These are phyloP conservation scores for Oncorhynchus kisutch DNA, from an alignment of 2,113 vertebrate species.

Conservation along the genomic window DNA sequence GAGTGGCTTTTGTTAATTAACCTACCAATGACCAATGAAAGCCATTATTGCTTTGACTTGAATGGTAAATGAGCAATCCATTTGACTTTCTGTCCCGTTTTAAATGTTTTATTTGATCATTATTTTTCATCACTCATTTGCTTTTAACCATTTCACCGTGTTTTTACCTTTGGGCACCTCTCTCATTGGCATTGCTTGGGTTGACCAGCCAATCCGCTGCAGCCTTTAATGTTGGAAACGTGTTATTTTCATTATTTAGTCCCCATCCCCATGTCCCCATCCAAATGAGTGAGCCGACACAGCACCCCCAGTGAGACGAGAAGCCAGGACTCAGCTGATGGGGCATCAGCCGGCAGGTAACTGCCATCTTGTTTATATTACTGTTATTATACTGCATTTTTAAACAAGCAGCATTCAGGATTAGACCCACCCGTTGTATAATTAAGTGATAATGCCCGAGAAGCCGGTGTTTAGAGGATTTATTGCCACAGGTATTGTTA, in stretches of 20 bases:
- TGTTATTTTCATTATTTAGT: conserved; percentile 91
- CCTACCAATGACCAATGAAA: background rate
- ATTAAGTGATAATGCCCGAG: too few species aligned
- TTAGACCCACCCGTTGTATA: too few species aligned
- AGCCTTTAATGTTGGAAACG: conserved; percentile 82
- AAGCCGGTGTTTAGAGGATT: too few species aligned
- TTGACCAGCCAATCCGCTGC: conserved; percentile 81
- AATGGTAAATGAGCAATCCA: conserved; percentile 66
- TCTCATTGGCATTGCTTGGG: conserved; percentile 71
- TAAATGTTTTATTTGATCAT: conserved; percentile 40
- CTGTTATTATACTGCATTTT: too few species aligned
- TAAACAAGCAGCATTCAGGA: too few species aligned
- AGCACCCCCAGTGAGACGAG: conserved; percentile 94
- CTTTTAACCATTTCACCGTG: conserved; percentile 68
- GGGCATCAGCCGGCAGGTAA: conserved; percentile 88
- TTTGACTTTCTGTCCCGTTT: conserved; percentile 66
- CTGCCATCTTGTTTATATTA: background rate
- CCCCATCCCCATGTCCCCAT: conserved; percentile 95
- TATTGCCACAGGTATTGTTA: too few species aligned
- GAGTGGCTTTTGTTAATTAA: background rate
- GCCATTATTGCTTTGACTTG: conserved; percentile 39
- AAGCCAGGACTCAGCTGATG: conserved; percentile 95
- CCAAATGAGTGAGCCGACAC: conserved; percentile 84
- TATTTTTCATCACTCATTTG: background rate
- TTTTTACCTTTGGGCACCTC: conserved; percentile 27